phyloP scores from a whole-genome alignment of 2,888 invertebrate genomes.

The Andrena camellia region DNA sequence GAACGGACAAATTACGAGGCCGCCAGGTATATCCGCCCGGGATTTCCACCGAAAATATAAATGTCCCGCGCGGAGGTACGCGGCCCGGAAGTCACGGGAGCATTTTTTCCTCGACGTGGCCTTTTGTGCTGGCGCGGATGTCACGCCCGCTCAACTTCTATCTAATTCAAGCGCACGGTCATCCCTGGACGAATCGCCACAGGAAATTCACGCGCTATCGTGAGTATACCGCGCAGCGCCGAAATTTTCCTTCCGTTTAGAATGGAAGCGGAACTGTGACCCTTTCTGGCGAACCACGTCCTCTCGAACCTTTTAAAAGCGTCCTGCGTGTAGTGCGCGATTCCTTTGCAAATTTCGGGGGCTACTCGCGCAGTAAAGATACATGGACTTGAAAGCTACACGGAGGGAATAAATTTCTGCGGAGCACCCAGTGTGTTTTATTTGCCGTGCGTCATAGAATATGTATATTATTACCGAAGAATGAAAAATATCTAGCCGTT shows the following conservation, averaged over 20 bases:
- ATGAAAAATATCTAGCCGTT: background rate
- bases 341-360: background rate
- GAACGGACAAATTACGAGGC: slow-evolving; percentile 32
- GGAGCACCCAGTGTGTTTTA: no score
- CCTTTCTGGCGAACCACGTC: background rate
- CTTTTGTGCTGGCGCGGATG: slow-evolving; percentile 22
- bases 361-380: background rate
- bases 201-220: slow-evolving; percentile 1
- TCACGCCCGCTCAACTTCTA: slow-evolving; percentile 21
- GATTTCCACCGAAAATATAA: slow-evolving; percentile 43
- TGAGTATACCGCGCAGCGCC: background rate
- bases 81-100: slow-evolving; percentile 46
- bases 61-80: slow-evolving; percentile 23
- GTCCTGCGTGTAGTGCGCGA: no score
- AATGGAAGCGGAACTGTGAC: background rate
- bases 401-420: no score
- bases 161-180: no score
- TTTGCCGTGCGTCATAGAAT: no score
- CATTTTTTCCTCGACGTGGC: slow-evolving; percentile 27
- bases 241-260: slow-evolving; percentile 1
- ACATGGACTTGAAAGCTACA: no score
- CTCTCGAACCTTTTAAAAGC: background rate
- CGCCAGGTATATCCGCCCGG: slow-evolving; percentile 14
- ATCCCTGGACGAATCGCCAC: no score
- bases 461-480: background rate